Conservation (phyloP, 2,888 invertebrate species). For the Lasioglossum calceatum region DNA sequence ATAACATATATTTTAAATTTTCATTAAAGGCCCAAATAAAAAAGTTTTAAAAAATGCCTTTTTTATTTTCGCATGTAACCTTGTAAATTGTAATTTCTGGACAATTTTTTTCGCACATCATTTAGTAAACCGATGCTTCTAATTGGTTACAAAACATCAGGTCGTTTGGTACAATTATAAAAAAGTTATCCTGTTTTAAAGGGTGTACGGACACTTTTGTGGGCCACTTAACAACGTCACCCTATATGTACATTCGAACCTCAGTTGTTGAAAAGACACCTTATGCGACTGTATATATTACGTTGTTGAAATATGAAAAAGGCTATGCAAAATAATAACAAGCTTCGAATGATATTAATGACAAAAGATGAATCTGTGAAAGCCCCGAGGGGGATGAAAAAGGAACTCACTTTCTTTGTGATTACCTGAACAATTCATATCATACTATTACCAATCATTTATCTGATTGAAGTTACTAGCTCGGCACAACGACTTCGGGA, state of each 20-base stretch:
- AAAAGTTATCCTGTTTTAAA: too few species aligned
- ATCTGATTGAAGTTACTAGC: conserved; percentile 1
- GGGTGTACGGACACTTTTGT: too few species aligned
- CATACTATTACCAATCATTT: not conserved
- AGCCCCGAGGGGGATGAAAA: not conserved
- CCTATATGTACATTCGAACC: not conserved
- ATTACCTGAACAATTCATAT: not conserved
- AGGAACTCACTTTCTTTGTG: conserved; percentile 4
- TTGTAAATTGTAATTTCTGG: too few species aligned
- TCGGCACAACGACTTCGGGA: not conserved
- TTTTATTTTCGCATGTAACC: too few species aligned
- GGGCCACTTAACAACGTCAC: not conserved
- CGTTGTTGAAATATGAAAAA: not conserved
- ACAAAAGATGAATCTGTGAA: not conserved
- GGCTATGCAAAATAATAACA: not conserved
- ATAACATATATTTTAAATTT: too few species aligned
- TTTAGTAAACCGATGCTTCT: too few species aligned
- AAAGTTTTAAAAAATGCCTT: too few species aligned
- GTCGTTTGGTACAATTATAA: too few species aligned
- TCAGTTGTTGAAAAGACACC: not conserved
- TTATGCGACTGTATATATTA: not conserved
- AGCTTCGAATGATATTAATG: not conserved
- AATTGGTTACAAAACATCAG: too few species aligned
- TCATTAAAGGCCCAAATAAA: too few species aligned
- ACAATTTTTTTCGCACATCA: too few species aligned